Percentiles rank a stretch among this genome's conserved stretches.
These are phyloP conservation scores for Megalonaias nervosa DNA, from an alignment of 1,140 invertebrate genomes.

Conservation along the genomic window DNA sequence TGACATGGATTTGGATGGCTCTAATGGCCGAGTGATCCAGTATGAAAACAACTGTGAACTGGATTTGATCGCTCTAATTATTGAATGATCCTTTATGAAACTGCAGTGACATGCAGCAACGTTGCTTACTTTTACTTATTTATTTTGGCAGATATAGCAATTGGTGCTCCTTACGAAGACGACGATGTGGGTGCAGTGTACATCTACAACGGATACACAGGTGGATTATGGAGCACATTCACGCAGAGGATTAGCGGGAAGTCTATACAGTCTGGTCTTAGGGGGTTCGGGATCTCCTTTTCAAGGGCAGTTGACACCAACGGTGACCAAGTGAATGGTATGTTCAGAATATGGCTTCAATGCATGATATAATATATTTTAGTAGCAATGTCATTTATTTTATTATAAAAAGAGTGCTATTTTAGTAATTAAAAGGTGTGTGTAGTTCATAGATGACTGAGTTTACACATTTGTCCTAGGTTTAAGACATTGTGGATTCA, in stretches of 20 bases:
- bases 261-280: constrained; percentile 28
- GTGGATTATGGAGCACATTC: constrained; percentile 37
- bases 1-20: no score
- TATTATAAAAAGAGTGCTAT: no score
- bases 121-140: not conserved
- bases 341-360: no score
- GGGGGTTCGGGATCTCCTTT: constrained; percentile 53
- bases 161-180: constrained; percentile 94
- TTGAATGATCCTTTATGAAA: not conserved
- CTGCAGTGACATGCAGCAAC: not conserved
- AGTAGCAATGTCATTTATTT: no score
- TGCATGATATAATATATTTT: no score
- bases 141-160: constrained; percentile 84
- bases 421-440: no score
- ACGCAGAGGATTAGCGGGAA: constrained; percentile 48
- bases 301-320: constrained; percentile 17
- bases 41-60: no score
- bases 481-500: no score
- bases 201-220: constrained; percentile 88
- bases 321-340: constrained; percentile 13
- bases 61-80: no score
- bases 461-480: no score
- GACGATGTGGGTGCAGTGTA: constrained; percentile 90
- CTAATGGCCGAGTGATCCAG: no score
- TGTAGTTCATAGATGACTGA: no score